Percentiles rank a stretch among this genome's conserved stretches.
These are phyloP conservation scores for Hirtodrosophila duncani DNA, from an alignment of 2,888 invertebrate genomes.

Conservation along the genomic window DNA sequence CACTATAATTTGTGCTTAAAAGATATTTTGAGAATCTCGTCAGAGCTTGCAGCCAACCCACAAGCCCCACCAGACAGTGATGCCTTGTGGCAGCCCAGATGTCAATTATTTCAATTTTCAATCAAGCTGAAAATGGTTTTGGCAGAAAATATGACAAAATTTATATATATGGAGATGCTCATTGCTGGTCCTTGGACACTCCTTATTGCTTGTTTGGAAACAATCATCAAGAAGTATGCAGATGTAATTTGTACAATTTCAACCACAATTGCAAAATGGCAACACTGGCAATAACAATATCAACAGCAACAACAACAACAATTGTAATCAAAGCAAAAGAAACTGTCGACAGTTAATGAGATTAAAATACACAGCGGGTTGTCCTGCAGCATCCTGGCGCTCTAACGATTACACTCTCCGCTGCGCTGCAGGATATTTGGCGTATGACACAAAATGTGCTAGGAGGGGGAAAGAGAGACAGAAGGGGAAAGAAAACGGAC, in stretches of 20 bases:
- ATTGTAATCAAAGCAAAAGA: slow-evolving; percentile 26
- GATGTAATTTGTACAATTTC: slow-evolving; percentile 47
- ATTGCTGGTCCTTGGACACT: too few relatives aligned
- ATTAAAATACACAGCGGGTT: slow-evolving; percentile 68
- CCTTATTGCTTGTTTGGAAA: too few relatives aligned
- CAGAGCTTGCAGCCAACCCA: too few relatives aligned
- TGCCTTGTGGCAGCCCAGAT: too few relatives aligned
- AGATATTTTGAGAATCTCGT: too few relatives aligned
- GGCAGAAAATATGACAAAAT: too few relatives aligned
- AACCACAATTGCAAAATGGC: slow-evolving; percentile 26
- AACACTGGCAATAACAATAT: slow-evolving; percentile 10
- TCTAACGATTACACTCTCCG: not conserved
- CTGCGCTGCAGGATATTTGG: slow-evolving; percentile 46
- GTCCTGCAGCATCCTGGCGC: slow-evolving; percentile 33
- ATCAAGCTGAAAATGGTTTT: too few relatives aligned
- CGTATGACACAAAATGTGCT: slow-evolving; percentile 21
- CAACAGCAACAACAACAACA: slow-evolving; percentile 28
- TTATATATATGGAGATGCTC: too few relatives aligned
- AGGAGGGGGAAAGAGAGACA: slow-evolving; percentile 1
- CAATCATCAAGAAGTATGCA: too few relatives aligned
- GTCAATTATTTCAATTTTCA: too few relatives aligned
- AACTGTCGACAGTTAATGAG: slow-evolving; percentile 65
- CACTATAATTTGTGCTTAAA: too few relatives aligned
- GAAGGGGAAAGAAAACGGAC: not conserved
- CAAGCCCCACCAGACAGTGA: too few relatives aligned